Percentiles rank a stretch among this genome's conserved stretches.
These are phyloP conservation scores for Camponotus pennsylvanicus DNA, from an alignment of 1,140 invertebrate species.

Conservation along the genomic window DNA sequence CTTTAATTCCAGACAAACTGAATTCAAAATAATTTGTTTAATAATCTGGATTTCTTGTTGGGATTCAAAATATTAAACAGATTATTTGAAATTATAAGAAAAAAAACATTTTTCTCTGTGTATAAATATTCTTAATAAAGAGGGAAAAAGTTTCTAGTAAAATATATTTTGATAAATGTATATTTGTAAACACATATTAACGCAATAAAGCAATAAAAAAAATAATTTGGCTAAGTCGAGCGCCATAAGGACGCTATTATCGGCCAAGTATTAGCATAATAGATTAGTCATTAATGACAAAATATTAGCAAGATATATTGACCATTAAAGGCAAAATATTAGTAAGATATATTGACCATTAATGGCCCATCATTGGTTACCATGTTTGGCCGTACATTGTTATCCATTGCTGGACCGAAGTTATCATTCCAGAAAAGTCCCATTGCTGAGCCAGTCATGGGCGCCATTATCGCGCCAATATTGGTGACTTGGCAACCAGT, in stretches of 20 bases:
- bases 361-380: not conserved
- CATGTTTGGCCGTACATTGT: no score
- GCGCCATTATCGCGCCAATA: not conserved
- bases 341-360: not conserved
- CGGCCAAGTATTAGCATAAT: no score
- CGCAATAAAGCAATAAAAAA: slow-evolving; percentile 7
- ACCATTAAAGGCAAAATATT: no score
- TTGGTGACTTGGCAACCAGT: not conserved
- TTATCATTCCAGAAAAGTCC: not conserved
- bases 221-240: not conserved
- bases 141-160: no score
- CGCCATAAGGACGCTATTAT: not conserved
- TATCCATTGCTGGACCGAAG: not conserved
- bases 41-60: no score
- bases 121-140: no score
- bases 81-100: not conserved
- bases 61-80: no score
- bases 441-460: not conserved
- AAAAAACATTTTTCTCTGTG: not conserved
- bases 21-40: no score
- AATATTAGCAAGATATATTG: no score
- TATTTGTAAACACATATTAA: not conserved
- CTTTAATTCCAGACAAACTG: no score
- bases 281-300: no score
- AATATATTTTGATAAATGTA: no score